Conservation (phyloP, 2,797 vertebrate species). For the Podarcis siculus region DNA sequence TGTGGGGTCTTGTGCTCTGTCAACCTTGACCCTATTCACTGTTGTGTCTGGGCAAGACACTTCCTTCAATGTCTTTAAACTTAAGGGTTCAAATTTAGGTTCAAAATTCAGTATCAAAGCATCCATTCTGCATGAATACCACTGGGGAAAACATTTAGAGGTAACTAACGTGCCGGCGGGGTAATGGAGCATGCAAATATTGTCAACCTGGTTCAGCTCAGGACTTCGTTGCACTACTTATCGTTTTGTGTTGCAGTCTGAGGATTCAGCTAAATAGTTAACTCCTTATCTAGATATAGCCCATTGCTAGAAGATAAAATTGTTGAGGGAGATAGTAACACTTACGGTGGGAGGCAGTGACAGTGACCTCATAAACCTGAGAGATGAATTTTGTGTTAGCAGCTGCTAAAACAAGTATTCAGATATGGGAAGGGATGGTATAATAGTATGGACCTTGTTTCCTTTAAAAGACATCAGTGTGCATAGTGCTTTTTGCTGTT, state of each 20-base stretch:
- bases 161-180: too few relatives aligned
- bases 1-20: neutral
- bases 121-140: neutral
- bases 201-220: neutral
- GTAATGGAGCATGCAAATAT: neutral
- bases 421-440: neutral
- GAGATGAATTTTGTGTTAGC: neutral
- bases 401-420: neutral
- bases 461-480: neutral
- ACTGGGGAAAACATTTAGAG: neutral
- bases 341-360: neutral
- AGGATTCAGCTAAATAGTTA: neutral
- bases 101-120: neutral
- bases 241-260: neutral
- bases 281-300: neutral
- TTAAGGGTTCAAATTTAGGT: neutral
- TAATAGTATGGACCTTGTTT: neutral
- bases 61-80: neutral
- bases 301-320: neutral
- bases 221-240: neutral
- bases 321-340: neutral
- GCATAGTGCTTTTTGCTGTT: neutral
- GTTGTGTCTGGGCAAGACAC: neutral
- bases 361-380: neutral
- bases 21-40: neutral